Conservation (phyloP, 2,888 invertebrate species). For the Cephus runcator region DNA sequence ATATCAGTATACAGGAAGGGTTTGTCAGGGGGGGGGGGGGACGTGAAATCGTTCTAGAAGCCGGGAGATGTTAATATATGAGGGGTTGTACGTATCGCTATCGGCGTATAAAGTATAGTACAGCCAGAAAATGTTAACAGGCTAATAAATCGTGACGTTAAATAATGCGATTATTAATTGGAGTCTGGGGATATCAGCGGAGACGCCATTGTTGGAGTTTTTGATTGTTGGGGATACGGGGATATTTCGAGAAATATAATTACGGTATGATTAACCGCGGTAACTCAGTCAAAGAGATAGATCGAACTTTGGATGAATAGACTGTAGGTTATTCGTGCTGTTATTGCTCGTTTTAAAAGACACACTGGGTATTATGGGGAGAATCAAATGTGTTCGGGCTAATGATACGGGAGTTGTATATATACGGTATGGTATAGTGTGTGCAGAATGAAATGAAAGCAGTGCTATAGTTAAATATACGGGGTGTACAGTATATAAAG, state of each 20-base stretch:
- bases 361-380: not conserved
- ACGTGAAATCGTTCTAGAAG: not conserved
- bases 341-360: not conserved
- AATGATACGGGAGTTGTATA: too few relatives aligned
- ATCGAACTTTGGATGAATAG: not conserved
- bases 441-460: too few relatives aligned
- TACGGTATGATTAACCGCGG: not conserved
- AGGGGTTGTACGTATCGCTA: not conserved
- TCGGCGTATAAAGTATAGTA: not conserved
- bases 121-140: slow-evolving; percentile 8
- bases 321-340: not conserved
- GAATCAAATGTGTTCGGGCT: too few relatives aligned
- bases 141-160: slow-evolving; percentile 27
- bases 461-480: too few relatives aligned
- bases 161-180: slow-evolving; percentile 46
- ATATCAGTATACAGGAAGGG: not conserved
- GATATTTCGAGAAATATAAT: not conserved
- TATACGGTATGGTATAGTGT: too few relatives aligned
- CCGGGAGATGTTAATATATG: not conserved
- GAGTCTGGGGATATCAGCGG: slow-evolving; percentile 46
- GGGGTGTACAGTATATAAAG: too few relatives aligned
- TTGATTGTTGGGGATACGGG: not conserved
- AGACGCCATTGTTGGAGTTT: not conserved
- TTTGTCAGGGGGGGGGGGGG: not conserved
- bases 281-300: not conserved